Percentiles rank a stretch among this genome's conserved stretches.
These are phyloP conservation scores for Ectemnius continuus DNA, from an alignment of 2,888 invertebrate genomes.

Conservation along the genomic window DNA sequence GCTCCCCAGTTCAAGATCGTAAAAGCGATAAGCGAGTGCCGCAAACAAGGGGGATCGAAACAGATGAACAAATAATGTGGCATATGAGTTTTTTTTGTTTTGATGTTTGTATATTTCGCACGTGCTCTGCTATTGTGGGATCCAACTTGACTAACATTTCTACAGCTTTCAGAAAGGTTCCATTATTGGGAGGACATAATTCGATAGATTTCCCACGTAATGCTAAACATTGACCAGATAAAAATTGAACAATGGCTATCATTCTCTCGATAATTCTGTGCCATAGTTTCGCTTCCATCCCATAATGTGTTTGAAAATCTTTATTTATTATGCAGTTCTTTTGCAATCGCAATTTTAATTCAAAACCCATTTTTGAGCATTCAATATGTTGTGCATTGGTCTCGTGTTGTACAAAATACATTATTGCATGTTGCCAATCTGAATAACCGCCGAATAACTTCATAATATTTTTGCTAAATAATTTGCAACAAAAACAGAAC, in stretches of 20 bases:
- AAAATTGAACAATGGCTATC: constrained; percentile 24
- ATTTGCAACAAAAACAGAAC: constrained; percentile 14
- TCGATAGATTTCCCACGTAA: constrained; percentile 24
- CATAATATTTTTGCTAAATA: constrained; percentile 4
- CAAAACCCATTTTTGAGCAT: neutral
- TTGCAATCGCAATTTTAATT: constrained; percentile 1
- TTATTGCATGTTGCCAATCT: constrained; percentile 8
- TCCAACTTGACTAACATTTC: constrained; percentile 40
- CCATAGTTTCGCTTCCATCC: constrained; percentile 27
- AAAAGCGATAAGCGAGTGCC: too few relatives aligned
- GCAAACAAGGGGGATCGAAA: too few relatives aligned
- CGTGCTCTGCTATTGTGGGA: constrained; percentile 17
- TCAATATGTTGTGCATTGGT: constrained; percentile 7
- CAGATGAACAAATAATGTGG: constrained; percentile 37
- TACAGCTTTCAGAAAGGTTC: constrained; percentile 34
- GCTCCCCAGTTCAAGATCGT: too few relatives aligned
- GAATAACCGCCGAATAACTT: neutral
- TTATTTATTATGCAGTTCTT: constrained; percentile 23
- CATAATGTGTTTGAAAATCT: constrained; percentile 17
- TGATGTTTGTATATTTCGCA: constrained; percentile 1
- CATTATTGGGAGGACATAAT: constrained; percentile 29
- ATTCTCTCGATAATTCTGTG: constrained; percentile 19
- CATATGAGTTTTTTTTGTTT: constrained; percentile 1
- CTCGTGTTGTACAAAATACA: neutral
- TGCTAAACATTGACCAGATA: constrained; percentile 25